Base-by-base conservation (phyloP, 2,888 invertebrate genomes). In the Balanococcus diminutus region DNA sequence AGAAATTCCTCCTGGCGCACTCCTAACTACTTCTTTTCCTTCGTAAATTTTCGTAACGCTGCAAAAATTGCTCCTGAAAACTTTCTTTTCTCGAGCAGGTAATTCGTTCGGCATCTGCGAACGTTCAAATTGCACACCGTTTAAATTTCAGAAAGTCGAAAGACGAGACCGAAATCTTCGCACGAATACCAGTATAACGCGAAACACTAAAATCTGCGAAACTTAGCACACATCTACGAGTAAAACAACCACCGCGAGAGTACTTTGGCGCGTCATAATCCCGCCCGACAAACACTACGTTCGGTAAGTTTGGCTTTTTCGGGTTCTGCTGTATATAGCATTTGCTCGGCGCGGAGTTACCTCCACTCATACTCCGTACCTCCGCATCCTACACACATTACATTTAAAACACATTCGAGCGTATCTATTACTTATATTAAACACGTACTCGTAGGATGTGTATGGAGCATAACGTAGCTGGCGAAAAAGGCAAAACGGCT, bases 161-260 rank as follows among this genome's bases (percentile, higher is more conserved):
- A 22, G 6, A 4, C 56, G 56, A 56, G 22, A 42, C 42, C 42
- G 4, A 11, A 42, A 42, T n/a, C n/a, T n/a, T n/a, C 36, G 36
- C 36, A 8, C 36, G 36, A 36, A 36, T 36, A 5, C 42, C 2
- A 42, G 14, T 22, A 56, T 8, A 56, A 1, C 9, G 8, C 22
- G 5, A 3, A n/a, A 36, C 8, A 36, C 36, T 56, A 56, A 56
- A 56, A 56, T 56, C 56, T 56, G 56, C 56, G 9, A 67, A 31
- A 67, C 67, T 28, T 67, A 16, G 28, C 11, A 16, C 4, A 67
- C 67, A 28, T 67, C n/a, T n/a, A n/a, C n/a, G n/a, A 56, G 22
- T 67, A 31, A 67, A 67, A 67, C 67, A 67, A 67, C 67, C 67
- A 67, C 67, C 67, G 67, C 67, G 67, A 67, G 67, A 67, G 67